phyloP scores from a whole-genome alignment of 2,888 invertebrate species.

The Synanthedon tipuliformis region DNA sequence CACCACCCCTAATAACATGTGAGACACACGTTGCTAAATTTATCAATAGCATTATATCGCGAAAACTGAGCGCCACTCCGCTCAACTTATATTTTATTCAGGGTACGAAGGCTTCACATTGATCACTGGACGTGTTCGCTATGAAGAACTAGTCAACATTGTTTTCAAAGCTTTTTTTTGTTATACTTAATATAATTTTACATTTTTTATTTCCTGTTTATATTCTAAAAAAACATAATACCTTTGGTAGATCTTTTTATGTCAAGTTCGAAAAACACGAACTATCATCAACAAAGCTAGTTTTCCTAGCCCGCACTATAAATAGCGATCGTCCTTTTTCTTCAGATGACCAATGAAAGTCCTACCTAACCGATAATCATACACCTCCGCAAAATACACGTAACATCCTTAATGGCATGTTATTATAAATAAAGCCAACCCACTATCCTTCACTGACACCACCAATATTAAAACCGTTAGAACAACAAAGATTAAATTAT shows the following conservation, averaged over 20 bases:
- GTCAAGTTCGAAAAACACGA: too few relatives aligned
- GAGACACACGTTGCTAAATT: slow-evolving; percentile 57
- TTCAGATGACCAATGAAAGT: too few relatives aligned
- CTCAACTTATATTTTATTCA: slow-evolving; percentile 59
- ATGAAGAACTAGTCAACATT: background rate
- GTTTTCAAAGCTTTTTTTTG: too few relatives aligned
- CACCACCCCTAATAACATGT: slow-evolving; percentile 62
- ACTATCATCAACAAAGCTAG: too few relatives aligned
- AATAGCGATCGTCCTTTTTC: too few relatives aligned
- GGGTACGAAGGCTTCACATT: slow-evolving; percentile 40
- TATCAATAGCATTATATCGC: slow-evolving; percentile 64
- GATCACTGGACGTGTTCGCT: slow-evolving; percentile 25
- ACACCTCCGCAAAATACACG: background rate
- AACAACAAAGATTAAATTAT: slow-evolving; percentile 61
- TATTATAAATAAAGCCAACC: background rate
- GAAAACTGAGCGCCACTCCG: slow-evolving; percentile 28
- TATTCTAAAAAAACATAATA: too few relatives aligned
- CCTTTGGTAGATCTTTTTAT: too few relatives aligned
- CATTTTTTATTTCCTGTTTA: too few relatives aligned
- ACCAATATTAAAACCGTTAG: slow-evolving; percentile 38
- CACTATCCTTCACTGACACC: slow-evolving; percentile 37
- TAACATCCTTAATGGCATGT: background rate
- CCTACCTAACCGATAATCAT: too few relatives aligned
- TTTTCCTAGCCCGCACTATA: too few relatives aligned
- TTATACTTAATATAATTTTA: too few relatives aligned